phyloP scores from a whole-genome alignment of 2,113 vertebrate species.

The Laticauda laticaudata region DNA sequence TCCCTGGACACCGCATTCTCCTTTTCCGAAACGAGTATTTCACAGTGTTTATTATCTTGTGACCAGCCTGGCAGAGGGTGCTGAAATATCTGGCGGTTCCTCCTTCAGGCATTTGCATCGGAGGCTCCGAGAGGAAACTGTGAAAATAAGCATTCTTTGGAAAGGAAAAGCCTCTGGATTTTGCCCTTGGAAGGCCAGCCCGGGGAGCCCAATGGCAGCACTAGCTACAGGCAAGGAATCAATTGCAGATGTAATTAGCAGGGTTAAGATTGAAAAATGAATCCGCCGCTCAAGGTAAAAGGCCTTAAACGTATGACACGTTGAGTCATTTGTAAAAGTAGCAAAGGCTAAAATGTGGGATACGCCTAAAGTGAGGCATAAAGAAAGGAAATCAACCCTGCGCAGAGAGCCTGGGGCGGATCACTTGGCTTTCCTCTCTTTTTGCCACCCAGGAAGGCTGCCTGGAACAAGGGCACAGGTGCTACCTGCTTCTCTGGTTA shows the following conservation, averaged over 20 bases:
- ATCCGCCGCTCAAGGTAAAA: not conserved
- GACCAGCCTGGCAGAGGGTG: not conserved
- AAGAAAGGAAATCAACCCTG: rapidly evolving
- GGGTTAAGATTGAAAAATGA: not conserved
- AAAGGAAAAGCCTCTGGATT: not conserved
- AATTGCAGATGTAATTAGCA: not conserved
- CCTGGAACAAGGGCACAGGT: not conserved
- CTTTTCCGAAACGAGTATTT: not conserved
- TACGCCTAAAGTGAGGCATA: not conserved
- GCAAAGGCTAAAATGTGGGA: not conserved
- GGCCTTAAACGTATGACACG: not conserved
- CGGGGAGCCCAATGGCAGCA: not conserved
- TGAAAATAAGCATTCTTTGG: not conserved
- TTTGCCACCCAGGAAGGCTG: not conserved
- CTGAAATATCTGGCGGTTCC: not conserved
- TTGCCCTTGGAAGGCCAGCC: not conserved
- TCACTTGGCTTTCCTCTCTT: not conserved
- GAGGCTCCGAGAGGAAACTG: not conserved
- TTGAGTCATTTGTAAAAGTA: not conserved
- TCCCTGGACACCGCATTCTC: not conserved
- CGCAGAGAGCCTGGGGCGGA: not conserved
- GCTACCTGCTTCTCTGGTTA: not conserved
- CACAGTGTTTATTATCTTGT: not conserved
- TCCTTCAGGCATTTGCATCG: not conserved
- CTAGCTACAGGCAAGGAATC: not conserved